phyloP scores from a whole-genome alignment of 1,140 invertebrate genomes.

The Heliconius eleuchia region DNA sequence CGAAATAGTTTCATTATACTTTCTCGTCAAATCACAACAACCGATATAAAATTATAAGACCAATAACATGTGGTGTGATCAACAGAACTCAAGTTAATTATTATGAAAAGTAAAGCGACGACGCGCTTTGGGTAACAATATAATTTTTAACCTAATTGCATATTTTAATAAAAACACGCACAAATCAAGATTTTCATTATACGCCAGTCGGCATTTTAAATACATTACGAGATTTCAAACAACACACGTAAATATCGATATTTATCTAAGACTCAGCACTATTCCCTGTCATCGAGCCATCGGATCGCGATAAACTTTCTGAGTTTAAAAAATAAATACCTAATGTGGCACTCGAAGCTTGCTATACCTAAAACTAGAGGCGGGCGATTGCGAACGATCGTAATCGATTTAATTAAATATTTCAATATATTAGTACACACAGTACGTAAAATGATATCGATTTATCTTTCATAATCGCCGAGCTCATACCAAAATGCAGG shows the following conservation, averaged over 20 bases:
- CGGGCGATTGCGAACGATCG: constrained; percentile 6
- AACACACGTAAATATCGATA: constrained; percentile 69
- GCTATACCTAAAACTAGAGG: constrained; percentile 46
- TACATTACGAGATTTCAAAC: constrained; percentile 80
- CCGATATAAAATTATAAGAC: constrained; percentile 45
- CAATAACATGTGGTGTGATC: constrained; percentile 43
- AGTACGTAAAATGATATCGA: neutral
- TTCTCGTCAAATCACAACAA: constrained; percentile 38
- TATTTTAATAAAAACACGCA: constrained; percentile 76
- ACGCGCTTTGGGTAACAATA: constrained; percentile 73
- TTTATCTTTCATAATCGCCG: constrained; percentile 11
- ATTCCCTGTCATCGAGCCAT: constrained; percentile 52
- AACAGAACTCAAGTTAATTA: constrained; percentile 45
- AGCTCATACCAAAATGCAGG: constrained; percentile 42
- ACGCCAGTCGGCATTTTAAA: constrained; percentile 62
- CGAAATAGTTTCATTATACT: neutral
- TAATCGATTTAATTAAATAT: constrained; percentile 1
- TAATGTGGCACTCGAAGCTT: constrained; percentile 70
- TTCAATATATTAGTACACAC: neutral
- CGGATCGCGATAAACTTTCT: constrained; percentile 42
- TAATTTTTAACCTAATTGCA: constrained; percentile 73
- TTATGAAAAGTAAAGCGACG: constrained; percentile 48
- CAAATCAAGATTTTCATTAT: constrained; percentile 69
- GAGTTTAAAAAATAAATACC: constrained; percentile 69
- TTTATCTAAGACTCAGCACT: constrained; percentile 62